Evolutionary conservation across 2,113 vertebrate genomes (phyloP).

Genomic region (Mastomys coucha): DNA sequence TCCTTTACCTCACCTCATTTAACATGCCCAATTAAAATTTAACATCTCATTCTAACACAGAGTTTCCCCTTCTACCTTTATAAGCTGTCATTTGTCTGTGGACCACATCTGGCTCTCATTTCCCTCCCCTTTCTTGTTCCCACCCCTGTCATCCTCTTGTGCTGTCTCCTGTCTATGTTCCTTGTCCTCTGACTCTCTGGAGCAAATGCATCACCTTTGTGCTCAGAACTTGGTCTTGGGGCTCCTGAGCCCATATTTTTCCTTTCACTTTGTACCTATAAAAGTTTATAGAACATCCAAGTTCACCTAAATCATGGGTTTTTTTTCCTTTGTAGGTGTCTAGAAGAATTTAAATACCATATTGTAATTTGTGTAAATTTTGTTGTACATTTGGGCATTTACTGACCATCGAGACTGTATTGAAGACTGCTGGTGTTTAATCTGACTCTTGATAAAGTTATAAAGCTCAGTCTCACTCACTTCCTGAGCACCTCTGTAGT

Average conservation of each 20-base stretch:
- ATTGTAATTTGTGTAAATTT: neutral
- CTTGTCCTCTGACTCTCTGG: neutral
- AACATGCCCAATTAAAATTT: neutral
- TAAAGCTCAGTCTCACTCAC: neutral
- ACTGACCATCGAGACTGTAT: neutral
- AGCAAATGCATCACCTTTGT: neutral
- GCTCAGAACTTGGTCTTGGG: neutral
- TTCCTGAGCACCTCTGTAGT: accelerated
- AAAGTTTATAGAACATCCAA: neutral
- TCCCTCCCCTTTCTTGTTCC: neutral
- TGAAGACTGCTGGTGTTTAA: neutral
- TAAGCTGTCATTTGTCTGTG: neutral
- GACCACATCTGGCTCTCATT: neutral
- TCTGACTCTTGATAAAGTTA: neutral
- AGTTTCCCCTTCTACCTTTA: neutral
- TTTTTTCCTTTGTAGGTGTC: neutral
- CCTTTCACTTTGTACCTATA: neutral
- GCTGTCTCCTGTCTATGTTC: neutral
- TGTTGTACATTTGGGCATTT: neutral
- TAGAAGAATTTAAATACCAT: neutral
- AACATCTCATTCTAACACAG: neutral
- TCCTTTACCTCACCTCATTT: neutral
- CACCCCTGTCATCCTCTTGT: neutral
- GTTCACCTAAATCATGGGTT: neutral
- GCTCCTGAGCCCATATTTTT: neutral